Percentiles rank a stretch among this genome's conserved stretches.
phyloP scores from a whole-genome alignment of 2,113 vertebrate species.

The Ctenodactylus gundi region DNA sequence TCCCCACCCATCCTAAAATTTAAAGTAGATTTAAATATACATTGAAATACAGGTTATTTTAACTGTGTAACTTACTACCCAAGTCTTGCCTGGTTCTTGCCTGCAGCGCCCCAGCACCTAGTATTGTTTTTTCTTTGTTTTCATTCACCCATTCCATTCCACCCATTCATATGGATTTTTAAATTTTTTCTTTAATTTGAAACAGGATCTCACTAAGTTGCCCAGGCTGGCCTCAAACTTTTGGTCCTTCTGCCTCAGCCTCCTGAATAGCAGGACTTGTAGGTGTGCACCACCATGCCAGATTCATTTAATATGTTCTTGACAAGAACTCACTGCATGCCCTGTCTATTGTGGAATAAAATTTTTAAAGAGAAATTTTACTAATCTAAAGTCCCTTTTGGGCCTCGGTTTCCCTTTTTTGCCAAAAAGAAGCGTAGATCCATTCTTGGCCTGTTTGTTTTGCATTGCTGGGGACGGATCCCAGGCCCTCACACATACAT shows the following conservation, averaged over 20 bases:
- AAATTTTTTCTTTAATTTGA: too few species aligned
- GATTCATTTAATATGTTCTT: not conserved
- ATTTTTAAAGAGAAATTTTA: constrained; percentile 26
- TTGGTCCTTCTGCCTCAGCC: too few species aligned
- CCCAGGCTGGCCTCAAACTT: too few species aligned
- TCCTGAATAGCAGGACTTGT: too few species aligned
- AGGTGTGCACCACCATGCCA: too few species aligned
- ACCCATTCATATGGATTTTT: too few species aligned
- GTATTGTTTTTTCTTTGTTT: not conserved
- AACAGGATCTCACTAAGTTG: too few species aligned
- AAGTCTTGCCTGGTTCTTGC: not conserved
- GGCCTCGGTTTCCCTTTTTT: not conserved
- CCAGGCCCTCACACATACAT: not conserved
- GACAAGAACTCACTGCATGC: not conserved
- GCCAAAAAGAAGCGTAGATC: not conserved
- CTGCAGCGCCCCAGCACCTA: not conserved
- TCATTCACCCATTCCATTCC: not conserved
- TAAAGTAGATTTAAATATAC: not conserved
- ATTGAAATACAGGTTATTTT: not conserved
- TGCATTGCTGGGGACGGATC: not conserved
- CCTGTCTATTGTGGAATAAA: not conserved
- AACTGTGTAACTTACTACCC: not conserved
- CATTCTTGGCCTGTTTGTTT: not conserved
- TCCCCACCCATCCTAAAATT: not conserved
- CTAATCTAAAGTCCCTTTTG: not conserved